These are phyloP conservation scores for Drosophila mayaguana DNA, from an alignment of 2,888 invertebrate genomes.

Conservation along the genomic window DNA sequence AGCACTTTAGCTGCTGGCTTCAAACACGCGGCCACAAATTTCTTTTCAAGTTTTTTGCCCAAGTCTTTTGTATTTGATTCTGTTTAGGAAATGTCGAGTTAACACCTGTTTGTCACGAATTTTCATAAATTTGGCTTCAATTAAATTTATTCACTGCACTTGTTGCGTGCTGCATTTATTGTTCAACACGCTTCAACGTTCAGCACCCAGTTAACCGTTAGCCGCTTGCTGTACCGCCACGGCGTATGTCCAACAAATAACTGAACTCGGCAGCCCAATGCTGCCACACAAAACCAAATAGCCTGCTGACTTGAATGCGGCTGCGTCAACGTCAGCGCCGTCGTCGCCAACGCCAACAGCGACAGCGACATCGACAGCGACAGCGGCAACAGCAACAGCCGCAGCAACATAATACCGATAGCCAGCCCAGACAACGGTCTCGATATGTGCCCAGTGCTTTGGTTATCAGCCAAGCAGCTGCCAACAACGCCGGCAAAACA, in stretches of 20 bases:
- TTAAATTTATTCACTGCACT: slow-evolving; percentile 41
- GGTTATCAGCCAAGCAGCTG: slow-evolving; percentile 61
- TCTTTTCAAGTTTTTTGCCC: slow-evolving; percentile 56
- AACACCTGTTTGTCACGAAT: slow-evolving; percentile 36
- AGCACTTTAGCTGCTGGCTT: slow-evolving; percentile 31
- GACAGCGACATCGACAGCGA: slow-evolving; percentile 6
- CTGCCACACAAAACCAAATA: slow-evolving; percentile 80
- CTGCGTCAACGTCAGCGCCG: slow-evolving; percentile 28
- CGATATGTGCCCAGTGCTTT: slow-evolving; percentile 36
- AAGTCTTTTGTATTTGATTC: slow-evolving; percentile 63
- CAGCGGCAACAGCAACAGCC: slow-evolving; percentile 12
- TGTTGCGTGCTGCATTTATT: slow-evolving; percentile 17
- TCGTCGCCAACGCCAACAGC: slow-evolving; percentile 28
- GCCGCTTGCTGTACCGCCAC: slow-evolving; percentile 74
- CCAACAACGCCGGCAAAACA: slow-evolving; percentile 58
- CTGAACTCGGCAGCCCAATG: slow-evolving; percentile 79
- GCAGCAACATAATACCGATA: slow-evolving; percentile 31
- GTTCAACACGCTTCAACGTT: slow-evolving; percentile 30
- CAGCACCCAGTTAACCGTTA: slow-evolving; percentile 54
- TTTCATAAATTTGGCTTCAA: slow-evolving; percentile 3
- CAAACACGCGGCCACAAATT: slow-evolving; percentile 8
- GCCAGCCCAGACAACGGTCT: slow-evolving; percentile 35
- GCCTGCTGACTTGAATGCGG: slow-evolving; percentile 47
- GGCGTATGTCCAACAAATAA: slow-evolving; percentile 80
- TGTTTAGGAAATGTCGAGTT: slow-evolving; percentile 2